phyloP scores from a whole-genome alignment of 2,797 vertebrate species.

The Sebastes iracundus region DNA sequence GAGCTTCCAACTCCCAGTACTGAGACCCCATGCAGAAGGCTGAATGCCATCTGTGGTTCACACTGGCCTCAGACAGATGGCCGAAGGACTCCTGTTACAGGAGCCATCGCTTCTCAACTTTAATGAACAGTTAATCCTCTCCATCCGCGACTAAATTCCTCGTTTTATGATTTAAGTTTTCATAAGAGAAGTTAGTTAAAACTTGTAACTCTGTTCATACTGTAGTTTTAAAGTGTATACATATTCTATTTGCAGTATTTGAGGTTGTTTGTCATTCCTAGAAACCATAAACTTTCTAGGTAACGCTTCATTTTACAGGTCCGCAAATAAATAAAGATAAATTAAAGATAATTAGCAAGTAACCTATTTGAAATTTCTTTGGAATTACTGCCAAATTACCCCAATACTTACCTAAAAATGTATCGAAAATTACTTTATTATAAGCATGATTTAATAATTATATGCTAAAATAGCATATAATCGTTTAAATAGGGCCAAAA shows the following conservation, averaged over 20 bases:
- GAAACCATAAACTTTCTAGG: background rate
- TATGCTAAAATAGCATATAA: too few species aligned
- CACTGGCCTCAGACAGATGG: conserved; percentile 74
- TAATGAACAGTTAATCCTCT: conserved; percentile 59
- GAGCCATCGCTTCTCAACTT: conserved; percentile 56
- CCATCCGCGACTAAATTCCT: background rate
- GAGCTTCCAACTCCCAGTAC: conserved; percentile 49
- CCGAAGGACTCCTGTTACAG: conserved; percentile 70
- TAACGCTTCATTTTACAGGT: too few species aligned
- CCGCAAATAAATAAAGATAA: too few species aligned
- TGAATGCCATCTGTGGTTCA: conserved; percentile 73
- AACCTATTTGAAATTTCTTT: too few species aligned
- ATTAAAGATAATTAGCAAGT: too few species aligned
- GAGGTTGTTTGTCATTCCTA: background rate
- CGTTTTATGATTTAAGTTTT: conserved; percentile 13
- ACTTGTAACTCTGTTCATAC: background rate
- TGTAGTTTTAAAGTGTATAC: background rate
- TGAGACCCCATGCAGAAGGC: conserved; percentile 62
- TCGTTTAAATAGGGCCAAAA: too few species aligned
- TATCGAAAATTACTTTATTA: too few species aligned
- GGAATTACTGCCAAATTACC: too few species aligned
- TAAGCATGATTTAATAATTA: too few species aligned
- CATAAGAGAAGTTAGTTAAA: background rate
- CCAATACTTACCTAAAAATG: too few species aligned
- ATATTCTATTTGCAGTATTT: background rate